Evolutionary conservation across 2,113 vertebrate species (phyloP), one percentile per base, ranked within the genome.

Genomic region (Fregetta grallaria): DNA sequence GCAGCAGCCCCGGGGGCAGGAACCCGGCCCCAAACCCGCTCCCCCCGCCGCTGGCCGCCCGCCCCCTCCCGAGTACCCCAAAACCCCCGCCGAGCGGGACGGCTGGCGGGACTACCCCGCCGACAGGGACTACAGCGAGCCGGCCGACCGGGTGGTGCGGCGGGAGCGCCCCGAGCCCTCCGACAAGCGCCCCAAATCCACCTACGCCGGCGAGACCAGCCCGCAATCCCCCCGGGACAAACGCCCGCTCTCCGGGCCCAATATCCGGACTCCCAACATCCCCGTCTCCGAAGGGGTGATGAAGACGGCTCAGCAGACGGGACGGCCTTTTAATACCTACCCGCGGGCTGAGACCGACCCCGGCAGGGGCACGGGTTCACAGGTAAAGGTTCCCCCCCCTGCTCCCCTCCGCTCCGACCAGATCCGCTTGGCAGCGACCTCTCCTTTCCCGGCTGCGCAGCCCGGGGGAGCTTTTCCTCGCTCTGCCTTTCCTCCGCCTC

Each of bases 311-410:
- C 98, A 98, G 56, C 99, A 98, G 89, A 97, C 97, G 3, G 97
- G 98, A 36, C 97, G 99, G 76, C 99, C 99, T 1, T 99, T 99
- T 90, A 99, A 99, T 97, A 99, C 99, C 3, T 99, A 99, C 96
- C 99, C 99, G 2, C 97, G 99, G 36, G 98, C 99, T 0, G 99
- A 99, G 85, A 99, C 98, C 27, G 99, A 99, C 72, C 98, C 98
- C 0, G 96, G 98, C 79, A 97, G 99, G 78, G 99, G 98, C 29
- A 96, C 98, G 47, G 96, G 95, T 0, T 93, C 97, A 88, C 99
- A 99, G 99, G 99, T 99, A 98, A 96, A 55, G 42, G 10, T 27
- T 38, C 23, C 26, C n/a, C 78, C 22, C 23, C n/a, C 26, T 9
- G 29, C 36, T 17, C 58, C 20, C 49, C 42, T 38, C 40, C 8